phyloP scores from a whole-genome alignment of 2,888 invertebrate species.

The Brenthis ino region DNA sequence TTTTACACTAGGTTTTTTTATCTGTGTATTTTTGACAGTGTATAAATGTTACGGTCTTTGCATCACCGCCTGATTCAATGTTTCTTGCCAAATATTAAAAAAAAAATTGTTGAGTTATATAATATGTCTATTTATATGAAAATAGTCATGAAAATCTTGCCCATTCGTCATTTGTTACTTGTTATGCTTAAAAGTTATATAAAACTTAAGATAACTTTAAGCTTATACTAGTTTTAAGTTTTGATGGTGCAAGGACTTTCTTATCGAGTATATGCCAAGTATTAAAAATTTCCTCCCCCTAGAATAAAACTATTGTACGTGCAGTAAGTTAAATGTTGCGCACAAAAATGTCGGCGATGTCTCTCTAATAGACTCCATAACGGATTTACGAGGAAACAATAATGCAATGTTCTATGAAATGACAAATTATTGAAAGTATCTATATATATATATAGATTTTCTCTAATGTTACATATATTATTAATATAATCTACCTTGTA shows the following conservation, averaged over 20 bases:
- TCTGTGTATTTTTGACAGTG: slow-evolving; percentile 43
- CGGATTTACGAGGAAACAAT: slow-evolving; percentile 57
- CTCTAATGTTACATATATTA: slow-evolving; percentile 70
- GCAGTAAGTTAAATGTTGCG: slow-evolving; percentile 53
- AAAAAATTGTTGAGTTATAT: slow-evolving; percentile 12
- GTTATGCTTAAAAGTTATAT: slow-evolving; percentile 16
- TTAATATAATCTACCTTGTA: slow-evolving; percentile 76
- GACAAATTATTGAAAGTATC: slow-evolving; percentile 49
- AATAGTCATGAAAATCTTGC: slow-evolving; percentile 26
- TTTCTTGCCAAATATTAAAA: slow-evolving; percentile 42
- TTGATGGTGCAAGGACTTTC: slow-evolving; percentile 34
- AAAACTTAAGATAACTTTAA: slow-evolving; percentile 23
- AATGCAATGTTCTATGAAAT: slow-evolving; percentile 50
- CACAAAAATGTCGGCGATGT: slow-evolving; percentile 69
- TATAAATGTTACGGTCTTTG: slow-evolving; percentile 47
- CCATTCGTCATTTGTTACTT: slow-evolving; percentile 18
- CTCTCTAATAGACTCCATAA: slow-evolving; percentile 65
- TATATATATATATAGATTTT: slow-evolving; percentile 59
- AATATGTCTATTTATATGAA: slow-evolving; percentile 6
- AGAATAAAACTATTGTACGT: slow-evolving; percentile 25
- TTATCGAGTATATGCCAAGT: slow-evolving; percentile 28
- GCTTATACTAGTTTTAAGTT: slow-evolving; percentile 32
- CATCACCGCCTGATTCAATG: slow-evolving; percentile 45
- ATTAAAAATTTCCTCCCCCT: slow-evolving; percentile 15
- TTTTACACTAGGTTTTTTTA: slow-evolving; percentile 43